These are phyloP conservation scores for Pedionomus torquatus DNA, from an alignment of 2,113 vertebrate genomes.

Conservation along the genomic window DNA sequence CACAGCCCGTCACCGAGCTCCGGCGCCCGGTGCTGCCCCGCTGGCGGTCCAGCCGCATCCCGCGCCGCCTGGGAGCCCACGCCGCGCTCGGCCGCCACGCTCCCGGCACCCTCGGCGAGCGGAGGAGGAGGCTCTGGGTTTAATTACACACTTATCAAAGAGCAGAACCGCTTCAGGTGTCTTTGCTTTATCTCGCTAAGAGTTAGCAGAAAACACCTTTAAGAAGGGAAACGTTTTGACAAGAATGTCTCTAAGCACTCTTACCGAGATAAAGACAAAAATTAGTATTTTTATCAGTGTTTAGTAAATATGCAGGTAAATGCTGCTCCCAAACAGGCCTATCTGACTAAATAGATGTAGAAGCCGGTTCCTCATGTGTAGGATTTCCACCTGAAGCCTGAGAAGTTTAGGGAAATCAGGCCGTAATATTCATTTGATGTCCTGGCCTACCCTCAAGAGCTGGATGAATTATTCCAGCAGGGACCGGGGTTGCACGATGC, in stretches of 20 bases:
- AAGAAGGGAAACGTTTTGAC: not conserved
- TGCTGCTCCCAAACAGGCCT: not conserved
- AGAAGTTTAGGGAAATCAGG: not conserved
- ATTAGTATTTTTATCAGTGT: not conserved
- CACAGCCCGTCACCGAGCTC: no score
- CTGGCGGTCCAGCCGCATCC: rapidly evolving
- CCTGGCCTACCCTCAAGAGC: not conserved
- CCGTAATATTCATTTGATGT: not conserved
- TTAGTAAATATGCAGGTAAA: not conserved
- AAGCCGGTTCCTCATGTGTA: not conserved
- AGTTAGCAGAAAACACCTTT: not conserved
- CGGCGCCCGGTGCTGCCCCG: rapidly evolving
- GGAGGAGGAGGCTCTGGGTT: not conserved
- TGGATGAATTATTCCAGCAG: not conserved
- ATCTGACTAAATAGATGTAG: not conserved
- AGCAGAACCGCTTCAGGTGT: not conserved
- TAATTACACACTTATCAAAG: not conserved
- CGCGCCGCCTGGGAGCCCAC: rapidly evolving
- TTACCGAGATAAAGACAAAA: not conserved
- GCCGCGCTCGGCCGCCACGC: rapidly evolving
- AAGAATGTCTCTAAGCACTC: not conserved
- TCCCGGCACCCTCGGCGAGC: not conserved
- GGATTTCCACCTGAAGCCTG: not conserved
- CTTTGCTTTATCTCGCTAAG: not conserved
- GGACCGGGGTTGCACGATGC: not conserved